A percentile compares a stretch with the other conserved stretches of the same genome.
Evolutionary conservation across 1,140 invertebrate species (phyloP).

Genomic region (Neotoxoptera formosana): DNA sequence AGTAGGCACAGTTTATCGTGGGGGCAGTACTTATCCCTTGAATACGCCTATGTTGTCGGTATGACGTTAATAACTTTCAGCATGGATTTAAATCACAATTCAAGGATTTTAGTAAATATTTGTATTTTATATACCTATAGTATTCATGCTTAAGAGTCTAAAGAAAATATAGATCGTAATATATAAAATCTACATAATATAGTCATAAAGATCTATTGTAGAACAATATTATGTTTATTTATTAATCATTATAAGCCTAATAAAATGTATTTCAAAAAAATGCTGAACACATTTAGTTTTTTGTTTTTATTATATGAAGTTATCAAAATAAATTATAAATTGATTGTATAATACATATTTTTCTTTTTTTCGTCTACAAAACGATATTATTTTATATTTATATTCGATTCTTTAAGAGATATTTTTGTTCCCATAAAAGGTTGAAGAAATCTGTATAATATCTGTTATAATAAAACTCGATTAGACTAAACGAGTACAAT

Average conservation of each 20-base stretch:
- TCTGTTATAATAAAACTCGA: neutral
- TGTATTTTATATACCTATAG: neutral
- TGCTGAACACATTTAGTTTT: neutral
- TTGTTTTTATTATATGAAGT: neutral
- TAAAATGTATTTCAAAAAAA: neutral
- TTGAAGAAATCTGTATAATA: neutral
- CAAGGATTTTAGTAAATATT: neutral
- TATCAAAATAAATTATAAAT: neutral
- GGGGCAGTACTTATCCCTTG: too few relatives aligned
- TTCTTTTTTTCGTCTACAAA: neutral
- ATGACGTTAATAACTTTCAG: neutral
- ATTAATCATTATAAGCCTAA: too few relatives aligned
- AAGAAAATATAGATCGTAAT: too few relatives aligned
- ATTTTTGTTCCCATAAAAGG: neutral
- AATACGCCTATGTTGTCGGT: too few relatives aligned
- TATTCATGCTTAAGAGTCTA: neutral
- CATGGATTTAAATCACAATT: neutral
- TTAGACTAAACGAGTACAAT: neutral
- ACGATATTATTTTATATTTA: neutral
- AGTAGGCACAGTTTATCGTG: too few relatives aligned
- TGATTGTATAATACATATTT: neutral
- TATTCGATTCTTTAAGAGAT: neutral
- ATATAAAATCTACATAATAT: too few relatives aligned
- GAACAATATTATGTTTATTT: neutral
- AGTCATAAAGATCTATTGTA: neutral